phyloP scores from a whole-genome alignment of 1,140 invertebrate genomes.

The Solen grandis region DNA sequence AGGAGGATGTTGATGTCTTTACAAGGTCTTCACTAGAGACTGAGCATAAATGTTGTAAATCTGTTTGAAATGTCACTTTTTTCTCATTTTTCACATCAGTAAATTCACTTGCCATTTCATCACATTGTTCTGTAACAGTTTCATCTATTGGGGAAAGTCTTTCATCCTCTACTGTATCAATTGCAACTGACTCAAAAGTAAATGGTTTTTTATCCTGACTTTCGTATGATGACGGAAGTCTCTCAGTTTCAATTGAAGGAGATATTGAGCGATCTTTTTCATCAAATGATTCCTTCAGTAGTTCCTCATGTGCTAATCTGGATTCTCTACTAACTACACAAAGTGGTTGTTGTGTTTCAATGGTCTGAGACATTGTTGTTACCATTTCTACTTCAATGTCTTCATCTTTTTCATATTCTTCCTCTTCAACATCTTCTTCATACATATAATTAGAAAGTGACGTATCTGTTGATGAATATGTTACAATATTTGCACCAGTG shows the following conservation, averaged over 20 bases:
- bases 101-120: slow-evolving; percentile 63
- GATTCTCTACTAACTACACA: slow-evolving; percentile 73
- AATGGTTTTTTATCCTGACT: slow-evolving; percentile 61
- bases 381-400: slow-evolving; percentile 41
- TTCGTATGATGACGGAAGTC: slow-evolving; percentile 66
- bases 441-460: slow-evolving; percentile 5
- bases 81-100: slow-evolving; percentile 65
- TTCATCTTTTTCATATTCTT: slow-evolving; percentile 48
- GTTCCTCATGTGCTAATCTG: slow-evolving; percentile 74
- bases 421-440: slow-evolving; percentile 58
- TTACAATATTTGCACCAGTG: slow-evolving; percentile 6
- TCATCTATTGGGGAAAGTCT: slow-evolving; percentile 77
- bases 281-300: slow-evolving; percentile 72
- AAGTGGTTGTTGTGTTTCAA: slow-evolving; percentile 37
- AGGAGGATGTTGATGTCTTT: slow-evolving; percentile 78
- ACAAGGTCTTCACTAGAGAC: slow-evolving; percentile 76
- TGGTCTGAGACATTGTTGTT: slow-evolving; percentile 30
- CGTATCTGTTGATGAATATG: slow-evolving; percentile 37
- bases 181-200: no score
- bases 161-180: slow-evolving; percentile 63
- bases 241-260: slow-evolving; percentile 69
- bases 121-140: slow-evolving; percentile 64
- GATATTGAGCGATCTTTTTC: slow-evolving; percentile 75
- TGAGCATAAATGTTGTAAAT: slow-evolving; percentile 64
- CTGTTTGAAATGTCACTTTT: slow-evolving; percentile 74